A percentile compares a stretch with the other conserved stretches of the same genome.
Conservation (phyloP, 2,113 vertebrate species). For the Pica pica region DNA sequence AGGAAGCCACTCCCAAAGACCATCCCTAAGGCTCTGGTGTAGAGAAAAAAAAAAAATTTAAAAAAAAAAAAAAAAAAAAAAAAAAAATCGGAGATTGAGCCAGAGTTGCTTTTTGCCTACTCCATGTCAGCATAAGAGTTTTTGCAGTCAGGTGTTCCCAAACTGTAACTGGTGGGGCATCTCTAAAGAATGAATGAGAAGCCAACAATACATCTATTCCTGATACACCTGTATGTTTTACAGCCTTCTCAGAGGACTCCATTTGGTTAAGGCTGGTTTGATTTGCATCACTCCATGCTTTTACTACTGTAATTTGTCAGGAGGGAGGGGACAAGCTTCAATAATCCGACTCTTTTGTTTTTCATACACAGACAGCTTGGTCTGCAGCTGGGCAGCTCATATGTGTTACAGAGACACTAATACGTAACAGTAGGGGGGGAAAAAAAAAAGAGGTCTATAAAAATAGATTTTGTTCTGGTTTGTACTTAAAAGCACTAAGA, state of each 20-base stretch:
- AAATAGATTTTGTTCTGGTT: neutral
- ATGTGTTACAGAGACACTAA: neutral
- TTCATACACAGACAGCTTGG: neutral
- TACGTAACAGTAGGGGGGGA: neutral
- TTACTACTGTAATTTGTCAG: neutral
- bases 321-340: neutral
- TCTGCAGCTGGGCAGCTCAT: neutral
- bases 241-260: neutral
- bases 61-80: too few species aligned
- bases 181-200: neutral
- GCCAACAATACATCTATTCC: neutral
- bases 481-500: neutral
- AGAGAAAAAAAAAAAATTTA: too few species aligned
- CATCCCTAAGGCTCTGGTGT: neutral
- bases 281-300: neutral
- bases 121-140: neutral
- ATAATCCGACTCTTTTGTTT: neutral
- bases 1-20: neutral
- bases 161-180: neutral
- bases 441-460: neutral
- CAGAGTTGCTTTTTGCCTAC: neutral
- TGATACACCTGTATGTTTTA: neutral
- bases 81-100: neutral
- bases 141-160: neutral
- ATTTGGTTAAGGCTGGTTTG: neutral